phyloP scores from a whole-genome alignment of 2,888 invertebrate species.

The Leptinotarsa peninsularis region DNA sequence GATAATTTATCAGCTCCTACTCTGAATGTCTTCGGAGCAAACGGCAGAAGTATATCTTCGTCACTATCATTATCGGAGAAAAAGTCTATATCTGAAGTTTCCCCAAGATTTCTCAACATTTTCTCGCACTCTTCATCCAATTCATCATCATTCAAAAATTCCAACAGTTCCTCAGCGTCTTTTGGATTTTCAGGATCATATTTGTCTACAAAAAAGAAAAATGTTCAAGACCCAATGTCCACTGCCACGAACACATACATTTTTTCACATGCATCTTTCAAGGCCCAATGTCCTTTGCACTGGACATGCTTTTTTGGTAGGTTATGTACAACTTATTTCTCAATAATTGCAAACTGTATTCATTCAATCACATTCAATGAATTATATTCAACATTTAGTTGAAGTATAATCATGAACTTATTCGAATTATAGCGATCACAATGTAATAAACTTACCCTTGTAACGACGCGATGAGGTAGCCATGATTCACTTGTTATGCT shows the following conservation, averaged over 20 bases:
- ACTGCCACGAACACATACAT: slow-evolving; percentile 2
- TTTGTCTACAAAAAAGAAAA: too few relatives aligned
- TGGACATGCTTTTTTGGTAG: slow-evolving; percentile 5
- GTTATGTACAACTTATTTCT: slow-evolving; percentile 17
- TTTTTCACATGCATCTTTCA: slow-evolving; percentile 8
- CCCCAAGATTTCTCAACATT: slow-evolving; percentile 1
- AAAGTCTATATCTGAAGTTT: background rate
- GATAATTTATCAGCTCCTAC: background rate
- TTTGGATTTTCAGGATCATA: too few relatives aligned
- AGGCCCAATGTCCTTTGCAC: slow-evolving; percentile 23
- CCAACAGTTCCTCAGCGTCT: too few relatives aligned
- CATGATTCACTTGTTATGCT: slow-evolving; percentile 21
- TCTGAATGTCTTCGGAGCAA: background rate
- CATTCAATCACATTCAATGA: slow-evolving; percentile 20
- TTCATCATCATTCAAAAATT: too few relatives aligned
- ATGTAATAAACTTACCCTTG: slow-evolving; percentile 22
- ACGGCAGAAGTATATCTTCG: background rate
- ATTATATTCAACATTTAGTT: slow-evolving; percentile 18
- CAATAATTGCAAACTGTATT: slow-evolving; percentile 19
- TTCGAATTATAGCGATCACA: slow-evolving; percentile 19
- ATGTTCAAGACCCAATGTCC: background rate
- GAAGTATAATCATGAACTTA: slow-evolving; percentile 21
- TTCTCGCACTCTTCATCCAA: background rate
- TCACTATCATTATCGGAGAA: background rate
- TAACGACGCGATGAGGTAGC: slow-evolving; percentile 23